Evolutionary conservation across 2,888 invertebrate genomes (phyloP), one percentile per base, ranked within the genome.

Genomic region (Abrostola triplasia): DNA sequence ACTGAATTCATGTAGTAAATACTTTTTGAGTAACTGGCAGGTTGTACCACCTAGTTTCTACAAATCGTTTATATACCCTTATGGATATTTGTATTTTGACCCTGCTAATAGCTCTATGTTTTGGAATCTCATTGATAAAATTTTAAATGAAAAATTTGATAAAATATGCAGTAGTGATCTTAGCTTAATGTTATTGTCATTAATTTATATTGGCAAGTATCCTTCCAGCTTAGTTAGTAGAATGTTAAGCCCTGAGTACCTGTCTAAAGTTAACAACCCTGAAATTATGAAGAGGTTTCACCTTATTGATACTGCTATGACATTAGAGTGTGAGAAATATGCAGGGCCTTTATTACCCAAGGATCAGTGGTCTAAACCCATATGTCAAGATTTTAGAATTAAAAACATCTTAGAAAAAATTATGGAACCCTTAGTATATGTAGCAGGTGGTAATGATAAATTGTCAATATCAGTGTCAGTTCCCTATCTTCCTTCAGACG

Each of bases 231-330:
- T 96, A 78, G 92, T 95, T 0, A 91, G 94, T 36, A 95, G 93
- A 80, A 88, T 97, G 59, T 96, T 96, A 75, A 95, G 95, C 71
- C 91, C 95, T 10, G 95, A 95, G 70, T 96, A 96, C 82, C 85
- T 96, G 64, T 91, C 95, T n/a, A 94, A 95, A 79, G 84, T 96
- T 41, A 94, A 85, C 67, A 90, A 94, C 76, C 84, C 90, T 10
- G 89, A 88, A 24, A 81, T 86, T 7, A 78, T 95, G 59, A 93
- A 95, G 62, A 95, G 95, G 80, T 88, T 97, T 47, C 94, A 95
- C 83, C 85, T 96, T 42, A 92, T 97, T 62, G 97, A 97, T 76
- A 95, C 95, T 38, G 95, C 96, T 6, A 92, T 97, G 89, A 95
- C 95, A 10, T 83, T 97, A 50, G 97, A 97, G 82, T 95, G 95